These are phyloP conservation scores for Edolisoma coerulescens DNA, from an alignment of 2,113 vertebrate species.

Conservation along the genomic window DNA sequence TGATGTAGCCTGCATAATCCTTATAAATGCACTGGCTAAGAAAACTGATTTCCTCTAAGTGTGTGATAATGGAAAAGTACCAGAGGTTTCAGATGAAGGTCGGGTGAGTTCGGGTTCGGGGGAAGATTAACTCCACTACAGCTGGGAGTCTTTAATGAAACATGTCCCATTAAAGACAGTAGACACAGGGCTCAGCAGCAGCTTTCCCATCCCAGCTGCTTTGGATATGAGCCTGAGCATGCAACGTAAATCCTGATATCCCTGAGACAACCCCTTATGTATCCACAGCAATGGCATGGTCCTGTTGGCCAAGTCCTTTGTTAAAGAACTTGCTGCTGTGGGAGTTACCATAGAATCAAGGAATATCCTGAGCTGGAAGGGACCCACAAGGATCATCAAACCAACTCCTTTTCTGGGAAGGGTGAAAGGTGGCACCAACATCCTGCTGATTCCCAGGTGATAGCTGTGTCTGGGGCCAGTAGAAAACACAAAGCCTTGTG, in stretches of 20 bases:
- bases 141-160: neutral
- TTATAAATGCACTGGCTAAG: neutral
- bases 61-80: neutral
- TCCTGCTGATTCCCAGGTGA: neutral
- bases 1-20: neutral
- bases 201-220: neutral
- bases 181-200: neutral
- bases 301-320: neutral
- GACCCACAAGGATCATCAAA: neutral
- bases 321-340: neutral
- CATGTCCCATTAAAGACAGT: neutral
- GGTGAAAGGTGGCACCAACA: neutral
- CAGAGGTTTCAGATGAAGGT: neutral
- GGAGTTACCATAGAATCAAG: neutral
- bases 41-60: neutral
- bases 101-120: neutral
- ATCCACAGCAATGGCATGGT: neutral
- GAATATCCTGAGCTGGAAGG: neutral
- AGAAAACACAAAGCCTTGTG: neutral
- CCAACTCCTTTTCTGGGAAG: neutral
- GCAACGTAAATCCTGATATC: rapidly evolving
- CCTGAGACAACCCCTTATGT: neutral
- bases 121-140: neutral
- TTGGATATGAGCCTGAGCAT: neutral
- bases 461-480: neutral